A percentile compares a stretch with the other conserved stretches of the same genome.
Conservation (phyloP, 1,140 invertebrate species). For the Lasioglossum baleicum region DNA sequence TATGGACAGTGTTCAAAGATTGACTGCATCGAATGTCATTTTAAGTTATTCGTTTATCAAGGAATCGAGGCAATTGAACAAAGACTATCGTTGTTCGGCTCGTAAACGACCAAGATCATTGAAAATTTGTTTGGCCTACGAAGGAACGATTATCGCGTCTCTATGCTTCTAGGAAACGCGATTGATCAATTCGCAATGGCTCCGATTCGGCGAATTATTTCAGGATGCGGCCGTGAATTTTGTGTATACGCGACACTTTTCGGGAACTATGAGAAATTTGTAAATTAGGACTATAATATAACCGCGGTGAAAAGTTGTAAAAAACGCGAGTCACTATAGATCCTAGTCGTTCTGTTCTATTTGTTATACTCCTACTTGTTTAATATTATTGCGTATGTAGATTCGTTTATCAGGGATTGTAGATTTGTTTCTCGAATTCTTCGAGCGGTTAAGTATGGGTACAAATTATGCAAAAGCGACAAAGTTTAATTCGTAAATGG, state of each 20-base stretch:
- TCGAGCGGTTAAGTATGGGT: conserved; percentile 48
- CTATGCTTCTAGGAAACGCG: background rate
- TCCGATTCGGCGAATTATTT: background rate
- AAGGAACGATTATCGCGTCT: background rate
- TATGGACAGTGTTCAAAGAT: background rate
- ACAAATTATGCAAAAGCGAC: conserved; percentile 51
- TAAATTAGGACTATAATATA: conserved; percentile 30
- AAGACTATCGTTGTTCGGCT: background rate
- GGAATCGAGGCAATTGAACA: background rate
- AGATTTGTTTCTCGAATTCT: conserved; percentile 21
- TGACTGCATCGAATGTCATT: no score
- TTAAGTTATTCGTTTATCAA: no score
- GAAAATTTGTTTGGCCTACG: background rate
- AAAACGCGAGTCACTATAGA: conserved; percentile 52
- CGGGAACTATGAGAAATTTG: conserved; percentile 20
- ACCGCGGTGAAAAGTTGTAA: conserved; percentile 18
- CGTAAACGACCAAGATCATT: background rate
- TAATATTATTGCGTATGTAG: conserved; percentile 43
- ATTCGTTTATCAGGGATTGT: conserved; percentile 12
- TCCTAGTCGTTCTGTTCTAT: conserved; percentile 59
- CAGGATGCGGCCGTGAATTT: conserved; percentile 8
- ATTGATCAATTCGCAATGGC: conserved; percentile 16
- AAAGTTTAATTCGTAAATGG: background rate
- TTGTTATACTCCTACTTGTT: conserved; percentile 57
- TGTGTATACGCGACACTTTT: conserved; percentile 10